phyloP scores from a whole-genome alignment of 2,888 invertebrate species.

The Priocnemis perturbator region DNA sequence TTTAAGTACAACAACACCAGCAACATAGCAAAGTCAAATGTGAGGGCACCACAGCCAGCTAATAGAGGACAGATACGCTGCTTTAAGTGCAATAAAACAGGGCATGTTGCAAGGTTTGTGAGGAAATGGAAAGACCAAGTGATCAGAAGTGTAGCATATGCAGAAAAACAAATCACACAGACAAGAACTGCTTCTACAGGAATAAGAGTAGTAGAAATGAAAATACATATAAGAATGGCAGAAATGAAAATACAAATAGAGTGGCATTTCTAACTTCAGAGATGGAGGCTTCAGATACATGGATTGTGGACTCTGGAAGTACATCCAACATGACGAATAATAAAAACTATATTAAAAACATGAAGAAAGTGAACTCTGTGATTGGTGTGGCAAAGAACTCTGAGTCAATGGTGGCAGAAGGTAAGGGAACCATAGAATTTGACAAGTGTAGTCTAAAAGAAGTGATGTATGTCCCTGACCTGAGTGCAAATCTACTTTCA shows the following conservation, averaged over 20 bases:
- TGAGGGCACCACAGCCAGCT: not conserved
- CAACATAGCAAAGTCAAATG: too few species aligned
- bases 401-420: too few species aligned
- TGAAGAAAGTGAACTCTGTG: not conserved
- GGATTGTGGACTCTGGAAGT: constrained; percentile 10
- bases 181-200: constrained; percentile 15
- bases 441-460: too few species aligned
- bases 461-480: constrained; percentile 6
- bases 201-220: constrained; percentile 8
- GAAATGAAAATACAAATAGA: not conserved
- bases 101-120: not conserved
- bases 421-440: too few species aligned
- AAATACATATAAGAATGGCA: too few species aligned
- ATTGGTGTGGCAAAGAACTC: constrained; percentile 8
- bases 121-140: not conserved
- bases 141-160: constrained; percentile 14
- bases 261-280: not conserved
- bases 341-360: not conserved
- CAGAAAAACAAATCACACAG: constrained; percentile 14
- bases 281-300: not conserved
- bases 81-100: not conserved
- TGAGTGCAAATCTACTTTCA: constrained; percentile 2
- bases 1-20: constrained; percentile 13
- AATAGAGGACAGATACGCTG: not conserved
- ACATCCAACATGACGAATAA: constrained; percentile 14